Conservation (phyloP, 2,888 invertebrate genomes). For the Ethmia dodecea region DNA sequence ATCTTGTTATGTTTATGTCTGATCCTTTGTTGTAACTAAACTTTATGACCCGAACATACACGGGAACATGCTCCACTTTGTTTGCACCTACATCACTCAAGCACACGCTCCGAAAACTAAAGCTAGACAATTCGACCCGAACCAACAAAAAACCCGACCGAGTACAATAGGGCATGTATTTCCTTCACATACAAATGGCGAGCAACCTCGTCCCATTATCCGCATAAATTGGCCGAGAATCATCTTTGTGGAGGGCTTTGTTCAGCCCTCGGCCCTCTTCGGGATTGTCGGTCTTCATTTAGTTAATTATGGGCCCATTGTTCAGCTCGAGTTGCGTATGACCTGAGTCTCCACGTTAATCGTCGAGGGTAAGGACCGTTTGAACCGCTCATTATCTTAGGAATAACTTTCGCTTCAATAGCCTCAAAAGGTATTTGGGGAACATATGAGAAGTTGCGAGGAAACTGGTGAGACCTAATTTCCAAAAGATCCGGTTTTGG, state of each 20-base stretch:
- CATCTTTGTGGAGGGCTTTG: slow-evolving; percentile 33
- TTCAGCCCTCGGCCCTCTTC: slow-evolving; percentile 20
- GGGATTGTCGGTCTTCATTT: slow-evolving; percentile 36
- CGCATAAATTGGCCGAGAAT: slow-evolving; percentile 36
- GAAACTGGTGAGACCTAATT: too few relatives aligned
- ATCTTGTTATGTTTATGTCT: too few relatives aligned
- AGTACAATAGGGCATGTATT: slow-evolving; percentile 29
- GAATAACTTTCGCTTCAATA: too few relatives aligned
- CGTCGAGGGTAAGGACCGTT: slow-evolving; percentile 7
- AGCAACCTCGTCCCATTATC: slow-evolving; percentile 26
- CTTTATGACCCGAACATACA: too few relatives aligned
- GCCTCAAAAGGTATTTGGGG: too few relatives aligned
- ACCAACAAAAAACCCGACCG: slow-evolving; percentile 28
- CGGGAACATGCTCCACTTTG: too few relatives aligned
- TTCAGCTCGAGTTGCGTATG: slow-evolving; percentile 25
- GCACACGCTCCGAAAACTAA: too few relatives aligned
- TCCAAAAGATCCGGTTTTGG: too few relatives aligned
- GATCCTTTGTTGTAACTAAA: too few relatives aligned
- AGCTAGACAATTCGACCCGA: too few relatives aligned
- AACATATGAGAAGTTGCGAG: too few relatives aligned
- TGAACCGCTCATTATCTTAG: background rate
- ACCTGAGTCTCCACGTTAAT: slow-evolving; percentile 15
- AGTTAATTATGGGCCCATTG: slow-evolving; percentile 36
- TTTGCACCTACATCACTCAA: too few relatives aligned
- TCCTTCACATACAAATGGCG: slow-evolving; percentile 22